Evolutionary conservation across 2,888 invertebrate species (phyloP).

Genomic region (Cerceris rybyensis): DNA sequence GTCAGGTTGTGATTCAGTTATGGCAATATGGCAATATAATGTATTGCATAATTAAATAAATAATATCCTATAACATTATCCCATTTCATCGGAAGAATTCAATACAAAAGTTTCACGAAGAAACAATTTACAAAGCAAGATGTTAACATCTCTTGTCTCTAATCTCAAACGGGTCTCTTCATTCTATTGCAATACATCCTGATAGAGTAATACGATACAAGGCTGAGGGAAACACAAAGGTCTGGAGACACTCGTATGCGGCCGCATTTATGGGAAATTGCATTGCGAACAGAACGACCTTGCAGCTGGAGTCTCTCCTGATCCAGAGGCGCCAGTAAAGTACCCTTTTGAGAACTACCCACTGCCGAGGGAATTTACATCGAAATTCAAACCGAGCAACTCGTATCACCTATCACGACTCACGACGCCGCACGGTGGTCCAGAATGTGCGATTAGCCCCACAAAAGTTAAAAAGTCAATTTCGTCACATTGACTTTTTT

Average conservation of each 20-base stretch:
- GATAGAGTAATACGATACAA: neutral
- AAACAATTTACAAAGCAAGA: no score
- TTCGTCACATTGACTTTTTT: no score
- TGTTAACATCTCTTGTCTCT: neutral
- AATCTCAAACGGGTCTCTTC: neutral
- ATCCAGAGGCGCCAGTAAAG: neutral
- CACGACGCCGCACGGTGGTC: no score
- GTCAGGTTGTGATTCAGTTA: no score
- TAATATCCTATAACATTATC: no score
- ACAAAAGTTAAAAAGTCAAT: no score
- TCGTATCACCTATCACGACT: conserved; percentile 38
- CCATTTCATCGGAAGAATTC: no score
- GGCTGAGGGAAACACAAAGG: neutral
- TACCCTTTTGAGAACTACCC: neutral
- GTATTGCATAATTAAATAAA: no score
- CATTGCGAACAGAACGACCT: neutral
- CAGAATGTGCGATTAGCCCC: no score
- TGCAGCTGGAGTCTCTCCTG: neutral
- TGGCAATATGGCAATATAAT: no score
- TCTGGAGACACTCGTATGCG: neutral
- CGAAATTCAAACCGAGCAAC: conserved; percentile 20
- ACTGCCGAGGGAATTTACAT: conserved; percentile 25
- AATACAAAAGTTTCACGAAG: no score
- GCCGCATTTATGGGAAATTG: conserved; percentile 1
- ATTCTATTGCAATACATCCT: neutral